Percentiles rank a stretch among this genome's conserved stretches.
phyloP scores from a whole-genome alignment of 2,888 invertebrate genomes.

The Autographa gamma region DNA sequence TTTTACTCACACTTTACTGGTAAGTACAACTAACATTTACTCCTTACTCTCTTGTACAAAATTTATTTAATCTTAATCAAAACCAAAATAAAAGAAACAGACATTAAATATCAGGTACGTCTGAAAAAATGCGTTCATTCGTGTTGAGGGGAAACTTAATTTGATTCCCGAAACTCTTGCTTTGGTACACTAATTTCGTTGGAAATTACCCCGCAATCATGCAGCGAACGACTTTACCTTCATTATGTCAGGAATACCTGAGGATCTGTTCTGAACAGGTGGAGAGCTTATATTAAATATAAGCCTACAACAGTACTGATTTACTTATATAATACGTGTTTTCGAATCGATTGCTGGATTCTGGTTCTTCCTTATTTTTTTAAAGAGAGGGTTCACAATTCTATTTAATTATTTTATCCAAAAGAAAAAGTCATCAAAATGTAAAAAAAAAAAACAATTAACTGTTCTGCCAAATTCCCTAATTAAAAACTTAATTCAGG shows the following conservation, averaged over 20 bases:
- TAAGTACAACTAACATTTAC: not conserved
- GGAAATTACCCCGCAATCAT: conserved; percentile 43
- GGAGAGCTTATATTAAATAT: not conserved
- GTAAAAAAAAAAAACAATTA: no score
- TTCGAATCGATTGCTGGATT: not conserved
- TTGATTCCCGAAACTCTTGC: conserved; percentile 30
- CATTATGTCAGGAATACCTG: conserved; percentile 18
- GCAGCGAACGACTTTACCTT: conserved; percentile 7
- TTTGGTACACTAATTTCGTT: conserved; percentile 22
- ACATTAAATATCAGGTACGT: conserved; percentile 7
- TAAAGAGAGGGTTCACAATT: no score
- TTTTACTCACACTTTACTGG: no score
- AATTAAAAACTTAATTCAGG: not conserved
- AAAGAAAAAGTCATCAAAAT: no score
- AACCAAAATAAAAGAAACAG: not conserved
- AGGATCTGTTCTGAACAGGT: conserved; percentile 1
- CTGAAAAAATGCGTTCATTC: conserved; percentile 8
- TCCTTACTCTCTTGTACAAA: not conserved
- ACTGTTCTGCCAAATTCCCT: not conserved
- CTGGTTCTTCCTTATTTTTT: no score
- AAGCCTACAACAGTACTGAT: not conserved
- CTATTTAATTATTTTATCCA: no score
- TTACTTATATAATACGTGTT: not conserved
- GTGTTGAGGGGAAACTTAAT: conserved; percentile 17
- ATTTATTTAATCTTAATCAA: not conserved